Percentiles rank a stretch among this genome's conserved stretches.
phyloP scores from a whole-genome alignment of 2,888 invertebrate species.

The Cetonia aurata region DNA sequence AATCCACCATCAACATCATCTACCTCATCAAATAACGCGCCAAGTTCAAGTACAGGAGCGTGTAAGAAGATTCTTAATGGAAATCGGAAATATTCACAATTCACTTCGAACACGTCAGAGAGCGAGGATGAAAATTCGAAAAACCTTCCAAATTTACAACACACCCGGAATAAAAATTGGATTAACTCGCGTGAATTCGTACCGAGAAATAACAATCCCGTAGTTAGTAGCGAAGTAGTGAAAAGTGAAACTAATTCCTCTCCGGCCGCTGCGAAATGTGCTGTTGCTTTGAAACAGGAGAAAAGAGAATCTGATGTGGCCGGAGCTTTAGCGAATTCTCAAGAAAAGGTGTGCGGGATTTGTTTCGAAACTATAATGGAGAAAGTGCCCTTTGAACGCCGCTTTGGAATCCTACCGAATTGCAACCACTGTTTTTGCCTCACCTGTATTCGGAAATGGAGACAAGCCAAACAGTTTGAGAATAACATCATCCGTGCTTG shows the following conservation, averaged over 20 bases:
- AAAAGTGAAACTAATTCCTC: not conserved
- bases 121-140: slow-evolving; percentile 39
- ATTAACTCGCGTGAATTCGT: slow-evolving; percentile 70
- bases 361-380: slow-evolving; percentile 85
- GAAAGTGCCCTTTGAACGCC: slow-evolving; percentile 73
- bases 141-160: slow-evolving; percentile 39
- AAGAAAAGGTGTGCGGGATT: slow-evolving; percentile 85
- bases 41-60: slow-evolving; percentile 22
- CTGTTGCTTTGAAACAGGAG: slow-evolving; percentile 53
- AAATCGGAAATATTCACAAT: slow-evolving; percentile 18
- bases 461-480: slow-evolving; percentile 83
- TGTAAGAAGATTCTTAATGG: slow-evolving; percentile 20
- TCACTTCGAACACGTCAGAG: slow-evolving; percentile 46
- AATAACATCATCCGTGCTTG: slow-evolving; percentile 84
- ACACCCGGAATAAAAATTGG: slow-evolving; percentile 62
- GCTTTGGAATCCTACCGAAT: slow-evolving; percentile 87
- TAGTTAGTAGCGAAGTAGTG: slow-evolving; percentile 2
- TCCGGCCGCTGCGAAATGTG: slow-evolving; percentile 41
- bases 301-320: slow-evolving; percentile 82
- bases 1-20: slow-evolving; percentile 25
- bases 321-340: slow-evolving; percentile 82
- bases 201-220: slow-evolving; percentile 58
- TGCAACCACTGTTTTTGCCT: slow-evolving; percentile 89
- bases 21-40: not conserved
- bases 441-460: slow-evolving; percentile 86